Evolutionary conservation across 2,113 vertebrate genomes (phyloP).

Genomic region (Hippolais icterina): DNA sequence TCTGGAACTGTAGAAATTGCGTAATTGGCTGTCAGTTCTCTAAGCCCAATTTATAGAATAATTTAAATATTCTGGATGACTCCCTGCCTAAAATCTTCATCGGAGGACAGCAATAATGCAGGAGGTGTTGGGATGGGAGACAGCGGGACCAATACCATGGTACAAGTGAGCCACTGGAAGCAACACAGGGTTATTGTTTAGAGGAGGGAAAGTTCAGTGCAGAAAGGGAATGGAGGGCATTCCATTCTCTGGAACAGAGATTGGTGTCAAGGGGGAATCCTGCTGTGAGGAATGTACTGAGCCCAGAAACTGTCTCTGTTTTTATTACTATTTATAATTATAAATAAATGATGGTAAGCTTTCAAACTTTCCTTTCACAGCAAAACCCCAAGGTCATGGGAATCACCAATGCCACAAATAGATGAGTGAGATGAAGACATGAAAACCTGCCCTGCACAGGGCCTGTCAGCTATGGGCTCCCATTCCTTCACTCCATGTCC

Average conservation of each 20-base stretch:
- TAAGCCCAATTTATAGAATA: neutral
- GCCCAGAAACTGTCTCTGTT: slow-evolving; percentile 36
- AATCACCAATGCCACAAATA: neutral
- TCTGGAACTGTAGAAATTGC: neutral
- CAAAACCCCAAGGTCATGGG: neutral
- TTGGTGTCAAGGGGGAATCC: slow-evolving; percentile 11
- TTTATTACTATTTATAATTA: slow-evolving; percentile 40
- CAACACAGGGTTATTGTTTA: neutral
- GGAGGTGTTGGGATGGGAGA: neutral
- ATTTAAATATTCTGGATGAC: neutral
- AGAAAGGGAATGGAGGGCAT: neutral
- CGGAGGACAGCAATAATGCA: neutral
- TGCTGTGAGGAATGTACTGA: neutral
- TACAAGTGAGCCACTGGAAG: neutral
- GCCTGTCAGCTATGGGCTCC: neutral
- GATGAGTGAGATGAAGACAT: neutral
- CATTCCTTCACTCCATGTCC: neutral
- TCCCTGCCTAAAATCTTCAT: neutral
- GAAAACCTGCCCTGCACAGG: neutral
- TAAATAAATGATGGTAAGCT: neutral
- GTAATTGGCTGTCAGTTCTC: neutral
- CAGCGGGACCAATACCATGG: neutral
- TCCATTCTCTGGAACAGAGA: neutral
- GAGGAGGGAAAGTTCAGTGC: neutral
- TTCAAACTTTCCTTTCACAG: slow-evolving; percentile 6